These are phyloP conservation scores for Peucedramus taeniatus DNA, from an alignment of 2,113 vertebrate genomes.

Conservation along the genomic window DNA sequence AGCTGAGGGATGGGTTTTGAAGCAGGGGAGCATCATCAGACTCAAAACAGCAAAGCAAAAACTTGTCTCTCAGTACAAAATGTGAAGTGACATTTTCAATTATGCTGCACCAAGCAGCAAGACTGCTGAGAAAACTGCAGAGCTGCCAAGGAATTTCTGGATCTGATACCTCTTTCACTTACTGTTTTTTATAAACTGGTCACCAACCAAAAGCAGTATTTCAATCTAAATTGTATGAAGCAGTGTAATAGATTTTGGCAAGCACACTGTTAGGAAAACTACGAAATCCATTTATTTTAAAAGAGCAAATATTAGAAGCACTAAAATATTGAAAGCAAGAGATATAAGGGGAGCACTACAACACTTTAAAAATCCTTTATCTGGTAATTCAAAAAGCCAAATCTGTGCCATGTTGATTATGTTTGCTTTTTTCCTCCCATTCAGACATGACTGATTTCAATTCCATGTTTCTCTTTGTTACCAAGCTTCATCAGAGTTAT, in stretches of 20 bases:
- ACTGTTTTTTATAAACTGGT: not conserved
- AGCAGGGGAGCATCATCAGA: not conserved
- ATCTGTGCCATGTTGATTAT: not conserved
- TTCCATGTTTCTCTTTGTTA: not conserved
- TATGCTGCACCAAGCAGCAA: not conserved
- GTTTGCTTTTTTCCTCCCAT: not conserved
- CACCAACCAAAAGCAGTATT: not conserved
- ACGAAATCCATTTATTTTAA: not conserved
- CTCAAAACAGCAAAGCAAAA: not conserved
- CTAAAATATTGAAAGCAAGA: not conserved
- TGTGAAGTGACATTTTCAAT: not conserved
- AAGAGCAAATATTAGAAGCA: not conserved
- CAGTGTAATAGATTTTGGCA: not conserved
- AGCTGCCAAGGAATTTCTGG: slow-evolving; percentile 25
- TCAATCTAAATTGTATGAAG: not conserved
- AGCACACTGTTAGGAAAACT: not conserved
- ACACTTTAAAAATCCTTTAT: not conserved
- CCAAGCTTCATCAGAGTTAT: not conserved
- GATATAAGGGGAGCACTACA: not conserved
- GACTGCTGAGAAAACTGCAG: slow-evolving; percentile 3
- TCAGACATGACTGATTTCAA: not conserved
- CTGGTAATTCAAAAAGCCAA: not conserved
- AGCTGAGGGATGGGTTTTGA: not conserved
- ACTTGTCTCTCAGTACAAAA: not conserved
- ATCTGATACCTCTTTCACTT: not conserved